Base-by-base conservation (phyloP, 30 jellyfish, hydroid and myxozoan species). In the Hydra vulgaris region DNA sequence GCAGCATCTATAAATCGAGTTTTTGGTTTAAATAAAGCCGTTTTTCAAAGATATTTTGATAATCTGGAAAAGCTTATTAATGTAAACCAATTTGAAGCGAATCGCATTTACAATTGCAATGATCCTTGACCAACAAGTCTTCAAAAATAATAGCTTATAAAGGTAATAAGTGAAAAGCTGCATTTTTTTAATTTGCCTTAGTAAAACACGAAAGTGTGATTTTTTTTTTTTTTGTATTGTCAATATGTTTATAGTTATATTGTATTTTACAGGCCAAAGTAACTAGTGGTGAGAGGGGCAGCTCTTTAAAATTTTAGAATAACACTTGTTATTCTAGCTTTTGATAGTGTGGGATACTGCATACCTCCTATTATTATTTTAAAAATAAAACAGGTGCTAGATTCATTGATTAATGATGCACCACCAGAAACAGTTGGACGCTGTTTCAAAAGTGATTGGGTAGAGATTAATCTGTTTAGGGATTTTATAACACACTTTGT, bases 101-200 rank as follows among this genome's bases (percentile, higher is more conserved):
- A 68, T 80, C 76, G 68, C 66, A 79, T 86, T 17, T 79, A 70
- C 25, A 86, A 86, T 23, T 79, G 89, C 71, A 87, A 79, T 73
- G 92, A 81, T 3, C 27, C 95, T 17, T 91, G 89, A 0, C 72
- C 77, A 0, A 84, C 84, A 84, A 79, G 78, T 89, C 93, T 20
- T 69, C 77, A 27, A 84, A 84, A 53, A 84, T 84, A 40, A 40
- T 3, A 40, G 61, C 8, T n/a, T n/a, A n/a, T n/a, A n/a, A n/a
- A n/a, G n/a, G n/a, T 40, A 40, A 40, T 40, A 40, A 40, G 61
- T 40, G 61, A 40, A 40, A 40, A 40, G 61, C 61, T 12, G 61
- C 12, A 40, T 12, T 3, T 40, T 40, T 40, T 40, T 40, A n/a
- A 3, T 40, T 40, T 40, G 5, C 61, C 61, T 40, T 40, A 40